Evolutionary conservation across 2,113 vertebrate genomes (phyloP), one percentile per base, ranked within the genome.

Genomic region (Eretmodus cyanostictus): DNA sequence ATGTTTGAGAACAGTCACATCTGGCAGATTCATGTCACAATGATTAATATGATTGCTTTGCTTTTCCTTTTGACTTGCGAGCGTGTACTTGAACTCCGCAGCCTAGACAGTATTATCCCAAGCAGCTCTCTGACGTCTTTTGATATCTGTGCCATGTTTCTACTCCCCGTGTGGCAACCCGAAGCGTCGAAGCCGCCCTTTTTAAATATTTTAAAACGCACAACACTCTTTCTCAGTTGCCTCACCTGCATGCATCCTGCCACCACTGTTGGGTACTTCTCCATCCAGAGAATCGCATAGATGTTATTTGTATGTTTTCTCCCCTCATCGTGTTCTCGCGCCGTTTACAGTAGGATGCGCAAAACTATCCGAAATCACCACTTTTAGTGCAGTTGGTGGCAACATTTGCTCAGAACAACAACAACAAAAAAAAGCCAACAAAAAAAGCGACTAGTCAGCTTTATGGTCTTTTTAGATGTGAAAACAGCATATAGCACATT

Each of bases 1-100:
- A 82, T 86, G 36, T 87, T 86, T 73, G 57, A 88, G 78, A 94
- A 87, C 89, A 90, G 86, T 89, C 83, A 81, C 76, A 61, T 71
- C 61, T 11, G 22, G 51, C 76, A 63, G 34, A 82, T 45, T 86
- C 53, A 71, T 71, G 7, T 38, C 84, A 87, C 27, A 24, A 7
- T 51, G 14, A 17, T 29, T 82, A 17, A 38, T 47, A 40, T 42
- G 12, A 66, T 80, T 80, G 7, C 31, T 76, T 85, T 63, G 57
- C 27, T 34, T 29, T 73, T 29, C 29, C 9, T 63, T 89, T 84
- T 27, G 8, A 45, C 87, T 86, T 86, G 53, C 36, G 19, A 91
- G 91, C 16, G 84, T 83, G 45, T 78, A 17, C 11, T 49, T 54
- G 55, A 78, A 78, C 73, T 66, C 45, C 17, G 83, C 6, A 3